phyloP scores from a whole-genome alignment of 1,140 invertebrate species.

The Oedothorax gibbosus region DNA sequence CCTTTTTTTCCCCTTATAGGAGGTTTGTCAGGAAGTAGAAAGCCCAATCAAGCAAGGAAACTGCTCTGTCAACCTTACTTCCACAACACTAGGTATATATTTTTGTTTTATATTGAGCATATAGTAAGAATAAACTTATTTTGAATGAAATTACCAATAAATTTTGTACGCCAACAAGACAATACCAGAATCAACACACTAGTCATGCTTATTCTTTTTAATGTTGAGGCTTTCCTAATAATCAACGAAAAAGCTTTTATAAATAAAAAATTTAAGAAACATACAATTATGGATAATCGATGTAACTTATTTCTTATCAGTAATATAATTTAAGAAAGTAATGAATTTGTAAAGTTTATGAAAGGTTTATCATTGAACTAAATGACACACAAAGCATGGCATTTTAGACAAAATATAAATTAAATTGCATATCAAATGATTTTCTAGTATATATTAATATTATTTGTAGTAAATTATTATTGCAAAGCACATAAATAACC shows the following conservation, averaged over 20 bases:
- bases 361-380: not conserved
- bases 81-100: constrained; percentile 61
- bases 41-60: constrained; percentile 60
- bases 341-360: not conserved
- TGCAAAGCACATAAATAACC: not conserved
- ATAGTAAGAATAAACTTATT: not conserved
- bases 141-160: not conserved
- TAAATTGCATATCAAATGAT: not conserved
- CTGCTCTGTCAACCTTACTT: constrained; percentile 62
- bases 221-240: not conserved
- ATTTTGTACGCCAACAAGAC: not conserved
- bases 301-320: no score
- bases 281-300: no score
- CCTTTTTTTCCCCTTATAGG: constrained; percentile 30
- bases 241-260: not conserved
- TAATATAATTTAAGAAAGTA: not conserved
- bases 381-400: not conserved
- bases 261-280: not conserved
- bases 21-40: constrained; percentile 55
- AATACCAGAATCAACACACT: not conserved
- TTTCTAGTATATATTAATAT: not conserved
- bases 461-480: not conserved
- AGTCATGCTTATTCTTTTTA: not conserved
- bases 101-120: not conserved
- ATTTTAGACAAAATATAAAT: not conserved